Conservation (phyloP, 2,888 invertebrate species). For the Catocala nupta region DNA sequence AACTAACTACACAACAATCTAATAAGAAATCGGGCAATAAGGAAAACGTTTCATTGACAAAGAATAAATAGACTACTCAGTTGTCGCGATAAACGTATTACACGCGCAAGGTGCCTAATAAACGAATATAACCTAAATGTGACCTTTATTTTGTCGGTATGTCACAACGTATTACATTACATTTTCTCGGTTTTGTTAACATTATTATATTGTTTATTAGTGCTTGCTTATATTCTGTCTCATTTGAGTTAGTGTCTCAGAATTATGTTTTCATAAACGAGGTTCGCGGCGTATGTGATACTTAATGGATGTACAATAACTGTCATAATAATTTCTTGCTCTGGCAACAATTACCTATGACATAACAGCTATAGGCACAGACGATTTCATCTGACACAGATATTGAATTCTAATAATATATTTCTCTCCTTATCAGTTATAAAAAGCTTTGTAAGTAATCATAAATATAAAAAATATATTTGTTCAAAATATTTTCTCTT, state of each 20-base stretch:
- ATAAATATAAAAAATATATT: too few species aligned
- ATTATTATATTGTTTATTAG: slow-evolving; percentile 21
- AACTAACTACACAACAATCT: slow-evolving; percentile 77
- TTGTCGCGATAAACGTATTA: slow-evolving; percentile 67
- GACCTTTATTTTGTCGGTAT: slow-evolving; percentile 31
- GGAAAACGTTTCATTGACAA: slow-evolving; percentile 82
- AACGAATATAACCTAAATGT: slow-evolving; percentile 40
- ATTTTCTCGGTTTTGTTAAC: slow-evolving; percentile 30
- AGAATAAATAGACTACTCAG: slow-evolving; percentile 74
- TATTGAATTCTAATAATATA: too few species aligned
- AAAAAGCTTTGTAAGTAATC: too few species aligned
- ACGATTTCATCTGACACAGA: too few species aligned
- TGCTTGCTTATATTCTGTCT: slow-evolving; percentile 12
- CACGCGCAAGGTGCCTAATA: slow-evolving; percentile 51
- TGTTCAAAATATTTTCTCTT: background rate
- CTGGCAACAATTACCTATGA: too few species aligned
- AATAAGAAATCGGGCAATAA: slow-evolving; percentile 79
- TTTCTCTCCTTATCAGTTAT: background rate
- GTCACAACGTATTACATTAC: slow-evolving; percentile 24
- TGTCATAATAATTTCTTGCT: too few species aligned
- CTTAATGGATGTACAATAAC: too few species aligned
- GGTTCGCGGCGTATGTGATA: too few species aligned
- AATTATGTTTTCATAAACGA: background rate
- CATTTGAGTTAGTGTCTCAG: slow-evolving; percentile 17
- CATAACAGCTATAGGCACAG: too few species aligned